Evolutionary conservation across 2,797 vertebrate species (phyloP).

Genomic region (Squalus acanthias): DNA sequence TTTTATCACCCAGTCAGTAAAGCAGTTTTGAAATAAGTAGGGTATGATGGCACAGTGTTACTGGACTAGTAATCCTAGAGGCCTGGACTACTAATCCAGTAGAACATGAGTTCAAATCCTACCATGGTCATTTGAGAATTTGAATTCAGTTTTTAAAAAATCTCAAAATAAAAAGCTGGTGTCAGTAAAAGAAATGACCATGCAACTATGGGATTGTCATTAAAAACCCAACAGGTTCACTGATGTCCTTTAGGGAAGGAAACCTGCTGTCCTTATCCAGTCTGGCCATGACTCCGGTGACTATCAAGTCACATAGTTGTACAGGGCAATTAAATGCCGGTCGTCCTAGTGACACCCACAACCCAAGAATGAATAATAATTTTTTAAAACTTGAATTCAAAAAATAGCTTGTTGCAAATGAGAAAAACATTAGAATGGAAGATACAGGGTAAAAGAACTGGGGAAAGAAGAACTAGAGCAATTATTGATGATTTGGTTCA

Average conservation of each 20-base stretch:
- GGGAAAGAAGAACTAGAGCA: background rate
- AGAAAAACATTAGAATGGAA: background rate
- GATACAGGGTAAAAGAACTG: background rate
- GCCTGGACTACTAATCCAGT: background rate
- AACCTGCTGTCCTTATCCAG: background rate
- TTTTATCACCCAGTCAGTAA: background rate
- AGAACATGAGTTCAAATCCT: background rate
- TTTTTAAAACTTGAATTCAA: background rate
- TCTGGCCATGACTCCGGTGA: background rate
- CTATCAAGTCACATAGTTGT: background rate
- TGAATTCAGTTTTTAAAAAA: background rate
- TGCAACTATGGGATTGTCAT: background rate
- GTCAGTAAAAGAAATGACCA: background rate
- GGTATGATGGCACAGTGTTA: background rate
- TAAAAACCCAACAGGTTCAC: background rate
- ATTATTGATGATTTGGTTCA: background rate
- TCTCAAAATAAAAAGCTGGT: background rate
- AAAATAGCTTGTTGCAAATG: background rate
- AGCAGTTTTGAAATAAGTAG: background rate
- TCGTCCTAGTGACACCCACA: background rate
- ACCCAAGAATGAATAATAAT: background rate
- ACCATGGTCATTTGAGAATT: background rate
- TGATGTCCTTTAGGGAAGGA: background rate
- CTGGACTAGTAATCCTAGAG: background rate
- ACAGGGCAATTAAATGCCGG: background rate